Evolutionary conservation across 2,888 invertebrate species (phyloP), one percentile per base, ranked within the genome.

Genomic region (Embidobia sp.): DNA sequence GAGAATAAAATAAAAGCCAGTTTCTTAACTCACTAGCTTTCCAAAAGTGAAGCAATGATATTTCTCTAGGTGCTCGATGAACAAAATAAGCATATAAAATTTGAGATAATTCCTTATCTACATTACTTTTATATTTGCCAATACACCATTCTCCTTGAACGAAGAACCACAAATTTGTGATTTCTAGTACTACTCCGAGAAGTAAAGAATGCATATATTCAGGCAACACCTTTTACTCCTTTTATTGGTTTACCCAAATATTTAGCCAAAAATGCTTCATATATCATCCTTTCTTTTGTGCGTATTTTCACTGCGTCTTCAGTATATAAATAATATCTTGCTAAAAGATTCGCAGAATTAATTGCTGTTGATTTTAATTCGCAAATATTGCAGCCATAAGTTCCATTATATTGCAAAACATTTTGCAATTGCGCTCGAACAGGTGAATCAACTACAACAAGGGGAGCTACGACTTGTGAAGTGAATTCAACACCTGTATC

Each of bases 151-250:
- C 5, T n/a, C 61, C 61, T 37, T 33, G 22, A 4, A 11, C 26
- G 8, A 8, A 37, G 7, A 46, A 10, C 61, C 48, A 48, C 4
- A 61, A 5, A 13, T 10, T 3, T 2, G 26, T 16, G 3, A 66
- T 22, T 22, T 22, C 22, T 1, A 5, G 11, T 11, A 27, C 22
- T 1, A 49, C 49, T 11, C 49, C 49, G 2, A 49, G 31, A 6
- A n/a, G 6, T 22, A 13, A 27, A 1, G 18, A 49, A 40, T 49
- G 63, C 37, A 63, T 63, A n/a, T 63, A 49, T 49, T 63, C 48
- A 1, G 63, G 49, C 4, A 11, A 29, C 1, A 33, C 61, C 61
- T 10, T 63, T 37, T 2, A 51, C 51, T 33, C 35, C 35, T 19
- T 19, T 46, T 15, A 31, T 15, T 22, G 22, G 22, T 22, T 22